These are phyloP conservation scores for Neoniphon sammara DNA, from an alignment of 2,797 vertebrate species.

Conservation along the genomic window DNA sequence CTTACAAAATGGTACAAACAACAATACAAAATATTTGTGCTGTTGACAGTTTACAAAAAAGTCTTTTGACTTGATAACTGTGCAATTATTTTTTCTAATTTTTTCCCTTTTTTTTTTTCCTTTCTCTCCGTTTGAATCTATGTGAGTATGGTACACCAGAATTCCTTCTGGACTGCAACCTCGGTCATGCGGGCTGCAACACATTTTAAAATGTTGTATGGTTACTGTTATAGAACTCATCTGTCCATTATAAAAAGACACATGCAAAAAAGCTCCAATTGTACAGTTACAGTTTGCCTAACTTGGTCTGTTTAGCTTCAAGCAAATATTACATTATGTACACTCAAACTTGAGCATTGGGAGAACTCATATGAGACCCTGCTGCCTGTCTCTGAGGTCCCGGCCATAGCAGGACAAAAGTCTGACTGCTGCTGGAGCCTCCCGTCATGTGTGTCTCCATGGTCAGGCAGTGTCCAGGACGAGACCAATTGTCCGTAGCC, in stretches of 20 bases:
- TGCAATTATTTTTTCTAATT: conserved; percentile 79
- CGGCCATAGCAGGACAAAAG: conserved; percentile 37
- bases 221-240: conserved; percentile 82
- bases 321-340: conserved; percentile 87
- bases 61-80: conserved; percentile 82
- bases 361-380: conserved; percentile 55
- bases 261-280: conserved; percentile 90
- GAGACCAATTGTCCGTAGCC: conserved; percentile 47
- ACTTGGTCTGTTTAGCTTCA: conserved; percentile 79
- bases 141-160: conserved; percentile 82
- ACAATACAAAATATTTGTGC: conserved; percentile 99
- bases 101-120: conserved; percentile 44
- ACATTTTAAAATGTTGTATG: conserved; percentile 79
- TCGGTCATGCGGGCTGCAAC: conserved; percentile 89
- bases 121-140: conserved; percentile 70
- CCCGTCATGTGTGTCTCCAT: conserved; percentile 51
- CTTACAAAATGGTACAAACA: conserved; percentile 99
- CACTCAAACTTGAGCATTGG: conserved; percentile 72
- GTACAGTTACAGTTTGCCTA: conserved; percentile 78
- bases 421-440: conserved; percentile 53
- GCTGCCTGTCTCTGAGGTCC: conserved; percentile 45
- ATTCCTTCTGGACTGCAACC: conserved; percentile 84
- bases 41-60: conserved; percentile 97
- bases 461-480: conserved; percentile 62
- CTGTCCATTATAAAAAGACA: conserved; percentile 89